Conservation (phyloP, 2,797 vertebrate genomes). For the Onychomys leucogaster region DNA sequence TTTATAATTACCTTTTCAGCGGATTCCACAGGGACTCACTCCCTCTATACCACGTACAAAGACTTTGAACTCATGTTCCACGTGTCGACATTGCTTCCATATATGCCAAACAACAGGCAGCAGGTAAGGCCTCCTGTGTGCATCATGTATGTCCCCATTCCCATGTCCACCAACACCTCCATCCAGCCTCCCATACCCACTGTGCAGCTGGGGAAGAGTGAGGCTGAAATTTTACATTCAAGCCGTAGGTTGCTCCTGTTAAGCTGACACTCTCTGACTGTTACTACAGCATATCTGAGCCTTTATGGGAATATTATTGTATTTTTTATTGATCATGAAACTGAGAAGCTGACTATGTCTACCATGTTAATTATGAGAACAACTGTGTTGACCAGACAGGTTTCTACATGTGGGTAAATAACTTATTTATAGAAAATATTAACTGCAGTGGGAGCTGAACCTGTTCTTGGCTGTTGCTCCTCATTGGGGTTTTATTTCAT, state of each 20-base stretch:
- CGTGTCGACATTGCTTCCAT: conserved; percentile 97
- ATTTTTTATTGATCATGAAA: background rate
- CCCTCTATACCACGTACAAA: conserved; percentile 98
- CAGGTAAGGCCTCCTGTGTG: conserved; percentile 90
- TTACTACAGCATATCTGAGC: background rate
- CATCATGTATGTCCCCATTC: background rate
- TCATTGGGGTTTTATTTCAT: background rate
- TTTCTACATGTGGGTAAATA: background rate
- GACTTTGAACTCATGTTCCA: conserved; percentile 99
- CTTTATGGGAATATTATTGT: background rate
- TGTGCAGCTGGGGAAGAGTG: too few relatives aligned
- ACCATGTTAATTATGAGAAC: background rate
- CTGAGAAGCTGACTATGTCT: background rate
- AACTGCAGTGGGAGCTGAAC: background rate
- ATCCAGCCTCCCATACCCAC: background rate
- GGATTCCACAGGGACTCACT: conserved; percentile 97
- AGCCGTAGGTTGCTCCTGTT: background rate
- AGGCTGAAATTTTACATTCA: background rate
- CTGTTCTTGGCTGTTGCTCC: background rate
- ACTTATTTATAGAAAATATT: background rate
- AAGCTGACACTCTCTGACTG: background rate
- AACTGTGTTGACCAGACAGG: background rate
- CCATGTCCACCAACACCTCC: background rate
- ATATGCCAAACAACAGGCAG: conserved; percentile 97
- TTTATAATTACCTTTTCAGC: conserved; percentile 87